phyloP scores from a whole-genome alignment of 2,888 invertebrate genomes.

The Orthonevra nobilis region DNA sequence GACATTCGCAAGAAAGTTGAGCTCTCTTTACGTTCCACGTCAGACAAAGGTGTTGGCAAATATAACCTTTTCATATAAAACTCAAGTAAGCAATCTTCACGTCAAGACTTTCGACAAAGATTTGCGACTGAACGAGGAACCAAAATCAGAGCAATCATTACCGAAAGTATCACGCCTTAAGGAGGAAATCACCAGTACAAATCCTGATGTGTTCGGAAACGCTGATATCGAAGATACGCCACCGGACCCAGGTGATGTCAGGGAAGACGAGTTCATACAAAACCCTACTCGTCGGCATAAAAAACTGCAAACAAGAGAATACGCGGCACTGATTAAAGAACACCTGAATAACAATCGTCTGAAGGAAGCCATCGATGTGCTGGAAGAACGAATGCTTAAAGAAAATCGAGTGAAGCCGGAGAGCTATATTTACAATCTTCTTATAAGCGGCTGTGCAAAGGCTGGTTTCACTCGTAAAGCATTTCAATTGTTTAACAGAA shows the following conservation, averaged over 20 bases:
- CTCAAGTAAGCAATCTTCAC: conserved; percentile 41
- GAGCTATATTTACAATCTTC: conserved; percentile 88
- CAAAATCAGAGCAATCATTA: not conserved
- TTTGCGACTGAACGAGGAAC: conserved; percentile 2
- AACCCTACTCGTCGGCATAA: conserved; percentile 81
- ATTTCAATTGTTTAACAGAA: conserved; percentile 89
- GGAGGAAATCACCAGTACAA: conserved; percentile 56
- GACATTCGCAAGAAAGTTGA: conserved; percentile 27
- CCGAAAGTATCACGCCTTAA: not conserved
- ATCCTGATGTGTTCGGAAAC: conserved; percentile 76
- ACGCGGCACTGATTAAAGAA: conserved; percentile 86
- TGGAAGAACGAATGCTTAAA: conserved; percentile 88
- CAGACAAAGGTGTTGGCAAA: not conserved
- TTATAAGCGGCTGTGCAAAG: conserved; percentile 91
- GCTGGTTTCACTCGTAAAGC: conserved; percentile 93
- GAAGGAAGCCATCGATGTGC: conserved; percentile 88
- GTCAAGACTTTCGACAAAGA: conserved; percentile 49
- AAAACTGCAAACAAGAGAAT: conserved; percentile 84
- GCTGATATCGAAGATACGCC: conserved; percentile 58
- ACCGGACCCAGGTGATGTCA: conserved; percentile 82
- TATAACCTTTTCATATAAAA: not conserved
- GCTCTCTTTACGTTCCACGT: not conserved
- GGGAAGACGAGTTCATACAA: conserved; percentile 83
- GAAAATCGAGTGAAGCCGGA: conserved; percentile 90
- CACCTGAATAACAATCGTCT: conserved; percentile 84